These are phyloP conservation scores for Anguilla marmorata DNA, from an alignment of 2,797 vertebrate genomes.

Conservation along the genomic window DNA sequence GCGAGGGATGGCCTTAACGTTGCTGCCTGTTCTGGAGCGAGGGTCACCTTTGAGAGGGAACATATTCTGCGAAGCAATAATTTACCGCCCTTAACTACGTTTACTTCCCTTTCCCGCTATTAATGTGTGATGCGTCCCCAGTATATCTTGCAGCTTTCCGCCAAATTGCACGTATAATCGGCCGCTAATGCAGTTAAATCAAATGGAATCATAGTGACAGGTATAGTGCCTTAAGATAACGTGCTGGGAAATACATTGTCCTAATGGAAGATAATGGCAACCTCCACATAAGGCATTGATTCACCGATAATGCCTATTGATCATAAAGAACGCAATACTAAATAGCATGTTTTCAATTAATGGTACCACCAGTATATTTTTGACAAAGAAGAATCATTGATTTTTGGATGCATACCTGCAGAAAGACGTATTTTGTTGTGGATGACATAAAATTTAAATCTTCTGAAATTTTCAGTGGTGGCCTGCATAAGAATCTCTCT, in stretches of 20 bases:
- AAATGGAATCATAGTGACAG: not conserved
- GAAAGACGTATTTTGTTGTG: not conserved
- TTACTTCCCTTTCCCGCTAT: not conserved
- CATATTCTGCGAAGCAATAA: not conserved
- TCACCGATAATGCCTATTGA: not conserved
- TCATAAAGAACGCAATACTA: not conserved
- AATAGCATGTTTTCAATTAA: not conserved
- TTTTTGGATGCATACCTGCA: not conserved
- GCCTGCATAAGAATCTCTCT: not conserved
- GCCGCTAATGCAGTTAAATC: not conserved
- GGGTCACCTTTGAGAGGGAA: not conserved
- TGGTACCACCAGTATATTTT: constrained; percentile 2
- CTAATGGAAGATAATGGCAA: not conserved
- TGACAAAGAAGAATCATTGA: not conserved
- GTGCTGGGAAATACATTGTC: not conserved
- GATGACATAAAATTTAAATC: not conserved
- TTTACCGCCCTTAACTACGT: not conserved
- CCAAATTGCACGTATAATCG: not conserved
- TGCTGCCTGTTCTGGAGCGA: not conserved
- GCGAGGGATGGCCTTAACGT: not conserved
- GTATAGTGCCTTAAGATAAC: not conserved
- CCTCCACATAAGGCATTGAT: constrained; percentile 2
- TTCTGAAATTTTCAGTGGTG: not conserved
- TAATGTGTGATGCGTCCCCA: not conserved
- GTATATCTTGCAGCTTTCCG: not conserved